These are phyloP conservation scores for Athene cunicularia DNA, from an alignment of 2,113 vertebrate species.

Conservation along the genomic window DNA sequence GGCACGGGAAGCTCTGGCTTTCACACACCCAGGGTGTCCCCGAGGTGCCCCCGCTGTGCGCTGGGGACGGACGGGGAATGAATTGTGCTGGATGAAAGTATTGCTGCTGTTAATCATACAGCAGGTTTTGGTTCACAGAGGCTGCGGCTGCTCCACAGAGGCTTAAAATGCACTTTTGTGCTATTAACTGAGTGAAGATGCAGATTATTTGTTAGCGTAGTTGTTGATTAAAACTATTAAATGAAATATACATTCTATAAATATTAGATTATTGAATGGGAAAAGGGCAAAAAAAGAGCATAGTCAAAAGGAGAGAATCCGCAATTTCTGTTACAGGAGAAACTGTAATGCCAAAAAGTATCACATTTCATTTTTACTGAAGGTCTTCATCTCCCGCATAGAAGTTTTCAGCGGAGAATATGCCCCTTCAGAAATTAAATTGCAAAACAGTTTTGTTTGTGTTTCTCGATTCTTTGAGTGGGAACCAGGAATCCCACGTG, in stretches of 20 bases:
- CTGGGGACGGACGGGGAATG: accelerated
- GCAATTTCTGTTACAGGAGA: background rate
- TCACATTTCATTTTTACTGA: accelerated
- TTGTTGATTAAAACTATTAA: background rate
- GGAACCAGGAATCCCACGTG: background rate
- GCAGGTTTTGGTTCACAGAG: background rate
- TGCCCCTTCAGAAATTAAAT: background rate
- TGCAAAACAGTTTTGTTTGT: background rate
- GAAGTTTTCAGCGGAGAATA: background rate
- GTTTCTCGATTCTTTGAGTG: background rate
- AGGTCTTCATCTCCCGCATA: background rate
- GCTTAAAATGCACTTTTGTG: background rate
- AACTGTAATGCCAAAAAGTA: background rate
- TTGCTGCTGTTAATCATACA: background rate
- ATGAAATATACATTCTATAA: background rate
- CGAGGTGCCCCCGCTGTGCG: accelerated
- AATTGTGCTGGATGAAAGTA: background rate
- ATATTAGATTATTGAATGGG: background rate
- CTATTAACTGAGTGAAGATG: background rate
- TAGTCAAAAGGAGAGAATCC: background rate
- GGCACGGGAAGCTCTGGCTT: background rate
- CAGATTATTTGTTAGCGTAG: background rate
- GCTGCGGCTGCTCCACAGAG: background rate
- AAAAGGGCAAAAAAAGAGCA: background rate
- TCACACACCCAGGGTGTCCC: background rate